Evolutionary conservation across 2,888 invertebrate genomes (phyloP).

Genomic region (Dasypolia templi): DNA sequence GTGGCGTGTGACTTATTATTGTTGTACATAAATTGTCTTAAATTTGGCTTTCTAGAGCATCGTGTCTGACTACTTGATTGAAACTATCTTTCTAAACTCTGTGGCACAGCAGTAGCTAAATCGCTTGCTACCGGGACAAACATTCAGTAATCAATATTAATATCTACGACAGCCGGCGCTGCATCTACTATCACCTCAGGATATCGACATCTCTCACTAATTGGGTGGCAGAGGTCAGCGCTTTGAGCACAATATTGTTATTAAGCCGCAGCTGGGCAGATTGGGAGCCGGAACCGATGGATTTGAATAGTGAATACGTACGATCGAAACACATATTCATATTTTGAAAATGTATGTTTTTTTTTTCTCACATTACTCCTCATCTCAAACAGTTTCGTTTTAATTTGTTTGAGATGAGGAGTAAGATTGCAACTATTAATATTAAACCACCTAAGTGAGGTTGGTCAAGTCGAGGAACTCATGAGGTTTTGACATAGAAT

Average conservation of each 20-base stretch:
- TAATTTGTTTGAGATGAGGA: no score
- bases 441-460: no score
- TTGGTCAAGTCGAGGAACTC: no score
- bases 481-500: no score
- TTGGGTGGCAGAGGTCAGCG: slow-evolving; percentile 32
- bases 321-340: no score
- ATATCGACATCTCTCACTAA: slow-evolving; percentile 40
- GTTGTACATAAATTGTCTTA: no score
- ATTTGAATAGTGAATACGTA: slow-evolving; percentile 32
- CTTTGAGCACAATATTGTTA: slow-evolving; percentile 39
- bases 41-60: neutral
- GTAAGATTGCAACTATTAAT: no score
- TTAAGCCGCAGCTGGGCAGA: neutral
- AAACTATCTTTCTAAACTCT: no score
- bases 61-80: neutral
- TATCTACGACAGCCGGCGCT: slow-evolving; percentile 10
- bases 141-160: slow-evolving; percentile 33
- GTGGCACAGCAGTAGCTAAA: neutral
- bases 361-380: no score
- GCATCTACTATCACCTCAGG: slow-evolving; percentile 3
- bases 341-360: no score
- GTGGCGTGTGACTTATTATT: no score
- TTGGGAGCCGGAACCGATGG: neutral
- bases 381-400: no score
- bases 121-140: neutral